phyloP scores from a whole-genome alignment of 1,140 invertebrate genomes.

The Scaptomyza graminum region DNA sequence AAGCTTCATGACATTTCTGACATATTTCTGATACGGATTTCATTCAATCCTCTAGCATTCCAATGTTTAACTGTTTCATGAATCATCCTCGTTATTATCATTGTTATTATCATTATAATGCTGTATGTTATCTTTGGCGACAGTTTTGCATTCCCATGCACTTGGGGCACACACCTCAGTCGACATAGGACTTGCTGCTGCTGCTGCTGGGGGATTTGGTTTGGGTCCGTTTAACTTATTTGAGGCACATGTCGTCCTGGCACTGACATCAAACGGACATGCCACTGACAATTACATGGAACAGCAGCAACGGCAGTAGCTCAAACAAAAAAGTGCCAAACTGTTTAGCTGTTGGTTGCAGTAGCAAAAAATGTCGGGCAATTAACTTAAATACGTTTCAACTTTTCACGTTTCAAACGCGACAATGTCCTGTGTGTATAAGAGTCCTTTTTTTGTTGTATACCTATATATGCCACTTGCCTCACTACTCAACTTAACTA shows the following conservation, averaged over 20 bases:
- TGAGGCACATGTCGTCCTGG: constrained; percentile 55
- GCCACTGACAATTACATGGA: constrained; percentile 74
- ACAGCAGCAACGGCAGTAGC: constrained; percentile 20
- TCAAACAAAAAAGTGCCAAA: constrained; percentile 49
- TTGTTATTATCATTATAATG: background rate
- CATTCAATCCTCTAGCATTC: constrained; percentile 1
- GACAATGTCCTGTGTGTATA: constrained; percentile 63
- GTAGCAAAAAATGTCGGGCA: constrained; percentile 54
- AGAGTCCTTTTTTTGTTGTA: constrained; percentile 5
- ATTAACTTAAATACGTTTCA: constrained; percentile 72
- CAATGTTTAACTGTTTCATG: constrained; percentile 6
- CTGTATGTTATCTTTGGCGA: constrained; percentile 41
- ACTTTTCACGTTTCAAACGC: constrained; percentile 38
- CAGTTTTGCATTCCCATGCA: constrained; percentile 57
- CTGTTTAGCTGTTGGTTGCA: constrained; percentile 5
- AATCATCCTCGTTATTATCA: constrained; percentile 16
- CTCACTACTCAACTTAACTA: constrained; percentile 13
- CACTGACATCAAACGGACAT: constrained; percentile 76
- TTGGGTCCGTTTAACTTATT: constrained; percentile 46
- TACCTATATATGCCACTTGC: constrained; percentile 17
- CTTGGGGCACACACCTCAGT: constrained; percentile 55
- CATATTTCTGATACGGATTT: constrained; percentile 19
- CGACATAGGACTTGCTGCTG: background rate
- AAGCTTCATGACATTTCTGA: background rate
- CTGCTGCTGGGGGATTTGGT: constrained; percentile 41